These are phyloP conservation scores for Tetramorium bicarinatum DNA, from an alignment of 2,888 invertebrate species.

Conservation along the genomic window DNA sequence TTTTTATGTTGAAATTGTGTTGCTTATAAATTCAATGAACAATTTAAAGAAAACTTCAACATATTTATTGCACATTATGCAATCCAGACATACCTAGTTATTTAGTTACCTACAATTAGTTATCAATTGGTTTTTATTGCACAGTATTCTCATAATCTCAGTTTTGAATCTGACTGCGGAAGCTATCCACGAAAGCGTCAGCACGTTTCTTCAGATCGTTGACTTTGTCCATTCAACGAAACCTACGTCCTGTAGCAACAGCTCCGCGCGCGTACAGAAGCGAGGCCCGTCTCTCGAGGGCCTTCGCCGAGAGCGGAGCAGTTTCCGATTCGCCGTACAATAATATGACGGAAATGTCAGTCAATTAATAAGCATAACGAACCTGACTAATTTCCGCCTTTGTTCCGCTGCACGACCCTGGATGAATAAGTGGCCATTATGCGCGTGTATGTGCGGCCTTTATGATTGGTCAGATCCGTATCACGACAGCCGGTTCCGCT, in stretches of 20 bases:
- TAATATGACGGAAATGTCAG: slow-evolving; percentile 86
- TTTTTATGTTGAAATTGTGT: background rate
- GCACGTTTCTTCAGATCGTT: slow-evolving; percentile 42
- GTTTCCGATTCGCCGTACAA: slow-evolving; percentile 79
- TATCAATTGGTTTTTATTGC: background rate
- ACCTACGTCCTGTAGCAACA: slow-evolving; percentile 14
- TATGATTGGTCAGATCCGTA: slow-evolving; percentile 86
- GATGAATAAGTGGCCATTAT: slow-evolving; percentile 85
- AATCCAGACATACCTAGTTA: background rate
- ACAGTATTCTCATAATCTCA: background rate
- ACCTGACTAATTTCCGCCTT: slow-evolving; percentile 86
- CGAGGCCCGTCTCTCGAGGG: slow-evolving; percentile 67
- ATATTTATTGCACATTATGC: background rate
- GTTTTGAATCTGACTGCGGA: background rate
- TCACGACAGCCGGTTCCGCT: slow-evolving; percentile 86
- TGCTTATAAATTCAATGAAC: background rate
- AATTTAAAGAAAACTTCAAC: background rate
- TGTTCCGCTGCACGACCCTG: slow-evolving; percentile 77
- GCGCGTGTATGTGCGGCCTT: slow-evolving; percentile 77
- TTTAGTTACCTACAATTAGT: background rate
- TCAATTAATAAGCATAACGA: slow-evolving; percentile 86
- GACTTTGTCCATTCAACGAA: slow-evolving; percentile 42
- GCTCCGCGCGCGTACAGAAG: slow-evolving; percentile 8
- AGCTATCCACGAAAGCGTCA: slow-evolving; percentile 23
- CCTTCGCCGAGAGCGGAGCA: slow-evolving; percentile 65